Conservation (phyloP, 2,113 vertebrate species). For the Tringa solitaria region DNA sequence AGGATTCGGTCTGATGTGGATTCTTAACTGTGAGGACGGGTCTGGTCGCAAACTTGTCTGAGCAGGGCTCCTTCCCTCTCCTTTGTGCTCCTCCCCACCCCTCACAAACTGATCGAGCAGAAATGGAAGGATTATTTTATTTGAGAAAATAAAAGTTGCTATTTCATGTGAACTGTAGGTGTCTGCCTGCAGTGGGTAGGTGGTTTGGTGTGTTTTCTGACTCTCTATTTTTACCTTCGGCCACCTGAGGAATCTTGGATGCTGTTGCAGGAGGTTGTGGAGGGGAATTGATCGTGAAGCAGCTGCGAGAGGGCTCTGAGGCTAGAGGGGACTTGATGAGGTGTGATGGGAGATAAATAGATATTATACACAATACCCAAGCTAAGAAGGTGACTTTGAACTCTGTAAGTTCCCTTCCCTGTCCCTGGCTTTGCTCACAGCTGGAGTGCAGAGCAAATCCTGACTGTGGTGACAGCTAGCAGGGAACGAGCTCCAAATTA, state of each 20-base stretch:
- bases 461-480: background rate
- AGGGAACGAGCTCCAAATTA: background rate
- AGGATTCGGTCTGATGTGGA: background rate
- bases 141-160: conserved; percentile 58
- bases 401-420: background rate
- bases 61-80: conserved; percentile 1
- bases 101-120: background rate
- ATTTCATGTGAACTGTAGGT: background rate
- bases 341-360: background rate
- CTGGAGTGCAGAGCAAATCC: conserved; percentile 1
- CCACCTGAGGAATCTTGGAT: background rate
- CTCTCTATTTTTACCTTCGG: background rate
- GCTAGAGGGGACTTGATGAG: background rate
- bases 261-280: background rate
- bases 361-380: background rate
- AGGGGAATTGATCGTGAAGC: background rate
- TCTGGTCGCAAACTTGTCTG: background rate
- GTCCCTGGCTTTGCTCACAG: conserved; percentile 38
- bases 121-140: conserved; percentile 61
- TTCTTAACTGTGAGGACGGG: background rate
- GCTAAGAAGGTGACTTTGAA: conserved; percentile 46
- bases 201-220: background rate
- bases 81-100: background rate
- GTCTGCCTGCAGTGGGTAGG: background rate
- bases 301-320: background rate